Evolutionary conservation across 2,797 vertebrate species (phyloP), one percentile per base, ranked within the genome.

Genomic region (Sarcoramphus papa): DNA sequence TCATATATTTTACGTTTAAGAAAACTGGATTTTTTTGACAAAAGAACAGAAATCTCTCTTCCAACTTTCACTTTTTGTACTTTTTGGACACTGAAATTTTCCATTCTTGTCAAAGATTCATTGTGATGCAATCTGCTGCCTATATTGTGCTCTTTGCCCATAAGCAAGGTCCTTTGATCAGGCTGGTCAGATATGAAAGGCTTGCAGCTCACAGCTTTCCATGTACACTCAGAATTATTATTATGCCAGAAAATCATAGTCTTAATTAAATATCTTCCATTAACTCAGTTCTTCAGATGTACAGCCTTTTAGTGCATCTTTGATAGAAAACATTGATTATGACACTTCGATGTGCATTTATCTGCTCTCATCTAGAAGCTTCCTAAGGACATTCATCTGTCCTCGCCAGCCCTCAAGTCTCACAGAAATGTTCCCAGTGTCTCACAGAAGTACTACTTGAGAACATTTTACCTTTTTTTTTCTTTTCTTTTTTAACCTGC

Each of bases 81-180:
- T 96, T 93, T 90, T 51, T 47, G 83, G 82, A 63, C 45, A 54
- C 35, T 59, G 69, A 79, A 83, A 35, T 81, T 77, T 96, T 93
- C 80, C 41, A 17, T 91, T 96, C 90, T 93, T 70, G 59, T 60
- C 69, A 48, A 50, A 70, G 93, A 85, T 68, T 88, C 67, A 43
- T 78, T 95, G 94, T 84, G 88, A 56, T 87, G 83, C 70, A 95
- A 79, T 96, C 87, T 77, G 64, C 82, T 92, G 86, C 90, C 35
- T 68, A 45, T 95, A 96, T 94, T 93, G 92, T 97, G 94, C 97
- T 95, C 80, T 88, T 79, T 96, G 96, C 79, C 82, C 80, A n/a
- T 96, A 88, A 92, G 94, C 82, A 90, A 75, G 77, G 80, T 93
- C 86, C 96, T 97, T 94, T 97, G 97, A 97, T 97, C 91, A 97